Evolutionary conservation across 2,797 vertebrate species (phyloP).

Genomic region (Notoglanidium macrostoma): DNA sequence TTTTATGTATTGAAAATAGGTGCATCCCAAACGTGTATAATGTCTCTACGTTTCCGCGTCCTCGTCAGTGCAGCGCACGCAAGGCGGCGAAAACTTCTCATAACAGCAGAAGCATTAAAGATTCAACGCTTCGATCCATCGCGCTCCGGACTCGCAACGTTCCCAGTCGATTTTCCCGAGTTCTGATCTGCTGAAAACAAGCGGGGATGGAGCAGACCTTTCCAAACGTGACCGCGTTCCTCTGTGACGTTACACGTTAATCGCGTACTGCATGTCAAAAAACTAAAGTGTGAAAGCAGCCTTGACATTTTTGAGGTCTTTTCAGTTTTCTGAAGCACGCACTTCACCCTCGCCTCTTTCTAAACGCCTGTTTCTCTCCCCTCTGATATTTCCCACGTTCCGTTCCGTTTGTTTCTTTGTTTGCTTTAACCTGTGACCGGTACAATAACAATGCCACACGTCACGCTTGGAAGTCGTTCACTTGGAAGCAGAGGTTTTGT

Average conservation of each 20-base stretch:
- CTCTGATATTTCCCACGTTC: constrained; percentile 28
- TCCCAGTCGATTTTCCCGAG: too few relatives aligned
- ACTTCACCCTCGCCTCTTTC: background rate
- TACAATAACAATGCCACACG: constrained; percentile 12
- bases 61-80: too few relatives aligned
- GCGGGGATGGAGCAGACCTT: too few relatives aligned
- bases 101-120: too few relatives aligned
- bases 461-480: background rate
- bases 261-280: background rate
- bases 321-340: background rate
- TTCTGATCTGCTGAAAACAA: too few relatives aligned
- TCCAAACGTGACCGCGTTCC: background rate
- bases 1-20: background rate
- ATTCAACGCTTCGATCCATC: too few relatives aligned
- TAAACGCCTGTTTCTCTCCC: constrained; percentile 6
- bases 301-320: background rate
- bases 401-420: constrained; percentile 30
- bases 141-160: too few relatives aligned
- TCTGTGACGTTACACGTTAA: background rate
- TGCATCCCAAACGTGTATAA: background rate
- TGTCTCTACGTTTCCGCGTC: too few relatives aligned
- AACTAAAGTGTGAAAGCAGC: background rate
- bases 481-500: background rate
- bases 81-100: too few relatives aligned
- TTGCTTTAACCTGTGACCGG: constrained; percentile 23